Percentiles rank a stretch among this genome's conserved stretches.
Conservation (phyloP, 2,888 invertebrate genomes). For the Dione vanillae region DNA sequence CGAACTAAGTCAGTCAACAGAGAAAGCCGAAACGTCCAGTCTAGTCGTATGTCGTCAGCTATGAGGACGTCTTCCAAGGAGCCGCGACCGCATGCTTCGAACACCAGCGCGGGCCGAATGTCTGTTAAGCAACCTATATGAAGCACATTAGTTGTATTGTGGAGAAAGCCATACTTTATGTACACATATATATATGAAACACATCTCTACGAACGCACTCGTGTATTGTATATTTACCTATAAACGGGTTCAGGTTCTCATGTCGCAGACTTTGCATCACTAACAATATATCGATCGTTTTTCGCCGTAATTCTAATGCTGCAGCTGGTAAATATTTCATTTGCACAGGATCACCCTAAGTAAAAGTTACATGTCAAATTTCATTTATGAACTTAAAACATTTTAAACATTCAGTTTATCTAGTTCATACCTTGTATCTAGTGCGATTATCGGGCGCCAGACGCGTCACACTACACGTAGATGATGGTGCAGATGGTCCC, state of each 20-base stretch:
- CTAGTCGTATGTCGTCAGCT: slow-evolving; percentile 95
- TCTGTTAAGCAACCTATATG: slow-evolving; percentile 89
- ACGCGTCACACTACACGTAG: slow-evolving; percentile 78
- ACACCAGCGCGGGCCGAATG: slow-evolving; percentile 92
- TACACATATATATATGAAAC: no score
- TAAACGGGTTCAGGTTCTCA: slow-evolving; percentile 95
- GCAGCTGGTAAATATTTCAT: slow-evolving; percentile 89
- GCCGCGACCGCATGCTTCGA: slow-evolving; percentile 94
- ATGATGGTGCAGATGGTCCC: slow-evolving; percentile 77
- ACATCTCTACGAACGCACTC: background rate
- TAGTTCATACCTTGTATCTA: slow-evolving; percentile 89
- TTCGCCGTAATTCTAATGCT: slow-evolving; percentile 90
- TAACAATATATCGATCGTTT: slow-evolving; percentile 91
- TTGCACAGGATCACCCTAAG: slow-evolving; percentile 95
- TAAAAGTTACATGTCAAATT: background rate
- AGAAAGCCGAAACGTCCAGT: slow-evolving; percentile 97
- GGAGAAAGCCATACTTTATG: background rate
- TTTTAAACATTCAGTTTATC: background rate
- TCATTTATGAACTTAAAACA: background rate
- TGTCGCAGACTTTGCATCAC: slow-evolving; percentile 93
- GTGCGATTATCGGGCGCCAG: slow-evolving; percentile 87
- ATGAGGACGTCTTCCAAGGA: slow-evolving; percentile 94
- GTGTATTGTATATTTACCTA: slow-evolving; percentile 77
- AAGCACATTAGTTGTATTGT: slow-evolving; percentile 5
- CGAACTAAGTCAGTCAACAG: slow-evolving; percentile 95